Percentiles rank a stretch among this genome's conserved stretches.
These are phyloP conservation scores for Carabus problematicus DNA, from an alignment of 2,888 invertebrate genomes.

Conservation along the genomic window DNA sequence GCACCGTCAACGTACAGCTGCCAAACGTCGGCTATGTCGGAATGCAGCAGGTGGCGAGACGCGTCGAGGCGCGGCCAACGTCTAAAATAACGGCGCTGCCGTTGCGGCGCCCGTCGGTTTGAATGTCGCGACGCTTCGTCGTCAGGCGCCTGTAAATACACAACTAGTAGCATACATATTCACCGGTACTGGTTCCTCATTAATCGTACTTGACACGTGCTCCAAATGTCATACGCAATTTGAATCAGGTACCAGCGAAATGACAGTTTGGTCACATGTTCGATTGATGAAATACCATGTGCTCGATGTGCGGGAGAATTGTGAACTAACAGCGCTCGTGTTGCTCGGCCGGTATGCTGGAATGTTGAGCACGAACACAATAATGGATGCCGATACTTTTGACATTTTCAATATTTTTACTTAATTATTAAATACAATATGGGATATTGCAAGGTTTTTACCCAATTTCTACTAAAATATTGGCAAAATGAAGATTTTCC, in stretches of 20 bases:
- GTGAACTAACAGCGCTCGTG: slow-evolving; percentile 16
- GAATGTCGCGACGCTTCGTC: slow-evolving; percentile 43
- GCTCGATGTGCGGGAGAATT: slow-evolving; percentile 4
- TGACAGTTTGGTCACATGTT: slow-evolving; percentile 42
- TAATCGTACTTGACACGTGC: slow-evolving; percentile 20
- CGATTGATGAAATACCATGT: slow-evolving; percentile 25
- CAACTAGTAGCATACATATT: background rate
- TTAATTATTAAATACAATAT: too few species aligned
- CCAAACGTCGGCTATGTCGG: slow-evolving; percentile 49
- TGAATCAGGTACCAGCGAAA: slow-evolving; percentile 35
- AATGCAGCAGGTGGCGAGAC: slow-evolving; percentile 56
- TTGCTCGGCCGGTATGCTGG: background rate
- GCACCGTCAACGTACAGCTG: background rate
- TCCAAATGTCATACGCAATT: slow-evolving; percentile 31
- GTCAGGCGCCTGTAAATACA: background rate
- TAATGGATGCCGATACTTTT: too few species aligned
- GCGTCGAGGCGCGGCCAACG: slow-evolving; percentile 61
- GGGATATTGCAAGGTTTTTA: too few species aligned
- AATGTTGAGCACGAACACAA: too few species aligned
- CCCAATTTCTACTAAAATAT: too few species aligned
- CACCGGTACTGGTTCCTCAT: background rate
- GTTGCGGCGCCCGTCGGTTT: slow-evolving; percentile 55
- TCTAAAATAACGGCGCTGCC: slow-evolving; percentile 60
- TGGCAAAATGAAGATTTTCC: background rate
- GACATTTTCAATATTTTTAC: too few species aligned